These are phyloP conservation scores for Daboia siamensis DNA, from an alignment of 2,113 vertebrate species.

Conservation along the genomic window DNA sequence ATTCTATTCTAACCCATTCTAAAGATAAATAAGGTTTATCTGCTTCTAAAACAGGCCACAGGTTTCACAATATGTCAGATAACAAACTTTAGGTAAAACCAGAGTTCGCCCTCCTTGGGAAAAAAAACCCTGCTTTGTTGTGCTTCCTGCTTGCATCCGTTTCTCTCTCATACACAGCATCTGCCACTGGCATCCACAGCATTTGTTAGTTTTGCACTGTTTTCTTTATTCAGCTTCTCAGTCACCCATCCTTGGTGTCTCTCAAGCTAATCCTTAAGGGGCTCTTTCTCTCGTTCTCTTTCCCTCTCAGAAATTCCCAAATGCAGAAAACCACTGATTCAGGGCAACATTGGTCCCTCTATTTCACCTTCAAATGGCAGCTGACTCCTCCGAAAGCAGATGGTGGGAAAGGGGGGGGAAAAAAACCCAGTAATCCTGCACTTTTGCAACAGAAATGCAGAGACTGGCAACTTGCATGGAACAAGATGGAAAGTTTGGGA, in stretches of 20 bases:
- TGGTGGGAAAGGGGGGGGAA: not conserved
- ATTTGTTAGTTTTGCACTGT: conserved; percentile 30
- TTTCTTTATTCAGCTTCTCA: conserved; percentile 45
- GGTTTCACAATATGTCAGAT: not conserved
- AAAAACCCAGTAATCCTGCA: not conserved
- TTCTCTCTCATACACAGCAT: not conserved
- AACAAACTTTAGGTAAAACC: not conserved
- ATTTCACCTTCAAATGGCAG: conserved; percentile 43
- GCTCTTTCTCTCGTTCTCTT: conserved; percentile 36
- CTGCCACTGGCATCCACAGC: conserved; percentile 16
- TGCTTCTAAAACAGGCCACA: not conserved
- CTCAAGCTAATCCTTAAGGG: conserved; percentile 42
- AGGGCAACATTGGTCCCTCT: conserved; percentile 44
- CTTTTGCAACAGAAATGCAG: conserved; percentile 43
- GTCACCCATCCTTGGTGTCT: conserved; percentile 33
- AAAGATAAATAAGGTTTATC: not conserved
- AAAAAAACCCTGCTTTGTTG: not conserved
- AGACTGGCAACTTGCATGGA: not conserved
- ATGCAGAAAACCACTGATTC: conserved; percentile 25
- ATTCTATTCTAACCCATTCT: too few species aligned
- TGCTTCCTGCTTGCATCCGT: not conserved
- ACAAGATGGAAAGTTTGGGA: conserved; percentile 17
- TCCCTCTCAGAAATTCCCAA: conserved; percentile 40
- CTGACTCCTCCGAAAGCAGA: conserved; percentile 25
- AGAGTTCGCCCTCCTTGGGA: not conserved